Evolutionary conservation across 64 coral and sea anemone species (phyloP).

Genomic region (Pachyseris speciosa): DNA sequence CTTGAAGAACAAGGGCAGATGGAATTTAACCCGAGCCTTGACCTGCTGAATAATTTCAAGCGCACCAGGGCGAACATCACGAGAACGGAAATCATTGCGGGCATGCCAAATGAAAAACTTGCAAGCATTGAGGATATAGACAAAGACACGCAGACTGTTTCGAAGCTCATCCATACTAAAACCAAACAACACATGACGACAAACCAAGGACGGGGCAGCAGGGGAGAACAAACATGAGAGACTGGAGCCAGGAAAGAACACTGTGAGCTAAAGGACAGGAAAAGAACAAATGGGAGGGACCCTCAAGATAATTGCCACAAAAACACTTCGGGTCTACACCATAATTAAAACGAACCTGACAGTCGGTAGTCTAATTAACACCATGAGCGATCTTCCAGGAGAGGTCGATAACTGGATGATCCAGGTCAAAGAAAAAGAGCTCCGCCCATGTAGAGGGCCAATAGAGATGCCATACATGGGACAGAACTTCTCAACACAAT

Average conservation of each 20-base stretch:
- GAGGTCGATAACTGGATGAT: neutral
- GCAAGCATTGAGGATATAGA: neutral
- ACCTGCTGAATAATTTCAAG: neutral
- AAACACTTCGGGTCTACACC: neutral
- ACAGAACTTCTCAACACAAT: neutral
- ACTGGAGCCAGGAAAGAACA: neutral
- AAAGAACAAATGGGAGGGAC: constrained; percentile 21
- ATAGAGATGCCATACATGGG: neutral
- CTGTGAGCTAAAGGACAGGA: constrained; percentile 2
- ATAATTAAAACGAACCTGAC: neutral
- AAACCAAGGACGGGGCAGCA: neutral
- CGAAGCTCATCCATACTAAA: neutral
- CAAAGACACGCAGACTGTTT: neutral
- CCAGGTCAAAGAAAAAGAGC: neutral
- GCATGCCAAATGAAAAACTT: constrained; percentile 28
- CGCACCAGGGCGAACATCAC: neutral
- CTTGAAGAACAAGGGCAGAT: neutral
- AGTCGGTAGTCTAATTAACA: neutral
- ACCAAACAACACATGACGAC: constrained; percentile 47
- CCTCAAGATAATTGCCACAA: neutral
- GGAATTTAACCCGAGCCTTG: neutral
- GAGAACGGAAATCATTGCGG: constrained; percentile 43
- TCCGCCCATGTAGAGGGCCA: constrained; percentile 11
- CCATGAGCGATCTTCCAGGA: constrained; percentile 17
- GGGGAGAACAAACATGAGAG: neutral